Percentiles rank a stretch among this genome's conserved stretches.
phyloP scores from a whole-genome alignment of 2,888 invertebrate species.

The Entomobrya multifasciata region DNA sequence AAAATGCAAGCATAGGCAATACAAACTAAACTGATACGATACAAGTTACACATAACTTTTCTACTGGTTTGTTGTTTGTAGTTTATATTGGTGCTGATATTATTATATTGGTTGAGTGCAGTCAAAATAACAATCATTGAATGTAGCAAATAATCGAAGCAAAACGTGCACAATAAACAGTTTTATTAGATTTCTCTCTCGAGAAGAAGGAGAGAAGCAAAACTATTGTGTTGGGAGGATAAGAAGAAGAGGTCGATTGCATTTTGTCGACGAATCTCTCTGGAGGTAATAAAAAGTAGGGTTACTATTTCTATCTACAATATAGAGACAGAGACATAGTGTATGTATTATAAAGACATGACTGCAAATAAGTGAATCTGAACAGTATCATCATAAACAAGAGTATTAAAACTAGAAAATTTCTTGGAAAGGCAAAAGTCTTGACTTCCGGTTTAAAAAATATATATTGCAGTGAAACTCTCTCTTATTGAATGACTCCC shows the following conservation, averaged over 20 bases:
- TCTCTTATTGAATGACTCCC: neutral
- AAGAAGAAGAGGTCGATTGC: neutral
- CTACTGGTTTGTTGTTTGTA: neutral
- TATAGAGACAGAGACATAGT: neutral
- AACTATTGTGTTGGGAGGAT: neutral
- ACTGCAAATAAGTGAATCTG: too few relatives aligned
- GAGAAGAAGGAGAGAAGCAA: too few relatives aligned
- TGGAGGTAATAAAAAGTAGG: constrained; percentile 20
- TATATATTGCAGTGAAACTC: too few relatives aligned
- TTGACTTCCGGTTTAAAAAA: too few relatives aligned
- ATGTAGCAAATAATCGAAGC: constrained; percentile 65
- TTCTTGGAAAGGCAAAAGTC: too few relatives aligned
- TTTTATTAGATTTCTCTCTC: constrained; percentile 57
- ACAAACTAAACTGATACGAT: constrained; percentile 5
- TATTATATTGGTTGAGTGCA: constrained; percentile 21
- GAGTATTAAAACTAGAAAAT: too few relatives aligned
- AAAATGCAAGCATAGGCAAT: constrained; percentile 45
- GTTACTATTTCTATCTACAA: neutral
- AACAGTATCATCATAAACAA: too few relatives aligned
- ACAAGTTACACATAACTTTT: too few relatives aligned
- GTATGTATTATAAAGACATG: too few relatives aligned
- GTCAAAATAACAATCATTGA: constrained; percentile 63
- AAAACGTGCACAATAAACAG: constrained; percentile 63
- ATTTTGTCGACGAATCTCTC: neutral
- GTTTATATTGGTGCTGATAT: neutral